Conservation (phyloP, 2,888 invertebrate genomes). For the Folsomia manolachei region DNA sequence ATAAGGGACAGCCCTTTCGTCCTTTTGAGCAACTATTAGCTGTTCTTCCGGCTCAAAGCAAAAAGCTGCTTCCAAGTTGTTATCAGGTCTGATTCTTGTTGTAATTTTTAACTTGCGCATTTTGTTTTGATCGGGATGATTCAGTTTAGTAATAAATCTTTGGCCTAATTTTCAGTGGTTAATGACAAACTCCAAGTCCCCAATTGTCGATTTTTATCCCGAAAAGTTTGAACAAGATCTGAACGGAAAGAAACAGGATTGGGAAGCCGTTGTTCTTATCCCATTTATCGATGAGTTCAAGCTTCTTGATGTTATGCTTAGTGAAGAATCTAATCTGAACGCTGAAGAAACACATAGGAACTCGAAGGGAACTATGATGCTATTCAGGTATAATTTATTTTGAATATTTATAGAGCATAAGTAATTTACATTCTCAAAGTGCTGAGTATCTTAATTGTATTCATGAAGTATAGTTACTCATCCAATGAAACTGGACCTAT, state of each 20-base stretch:
- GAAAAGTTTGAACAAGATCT: conserved; percentile 85
- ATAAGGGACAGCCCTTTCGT: conserved; percentile 79
- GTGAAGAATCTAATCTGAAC: conserved; percentile 65
- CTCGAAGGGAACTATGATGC: conserved; percentile 78
- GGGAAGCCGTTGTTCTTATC: conserved; percentile 92
- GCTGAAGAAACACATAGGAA: conserved; percentile 73
- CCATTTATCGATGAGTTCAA: conserved; percentile 84
- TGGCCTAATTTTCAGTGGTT: conserved; percentile 56
- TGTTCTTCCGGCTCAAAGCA: conserved; percentile 76
- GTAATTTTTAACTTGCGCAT: not conserved
- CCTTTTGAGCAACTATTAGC: conserved; percentile 89
- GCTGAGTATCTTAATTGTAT: not conserved
- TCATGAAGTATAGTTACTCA: conserved; percentile 28
- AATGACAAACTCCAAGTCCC: conserved; percentile 73
- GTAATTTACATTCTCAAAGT: too few relatives aligned
- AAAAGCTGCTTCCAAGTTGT: conserved; percentile 69
- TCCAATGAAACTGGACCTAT: conserved; percentile 44
- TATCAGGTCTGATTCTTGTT: conserved; percentile 61
- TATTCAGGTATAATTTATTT: conserved; percentile 64
- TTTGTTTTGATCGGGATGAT: not conserved
- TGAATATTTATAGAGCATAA: not conserved
- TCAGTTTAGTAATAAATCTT: not conserved
- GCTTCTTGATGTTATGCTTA: conserved; percentile 73
- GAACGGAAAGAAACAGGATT: conserved; percentile 92
- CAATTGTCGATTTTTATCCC: conserved; percentile 89